Conservation (phyloP, 2,113 vertebrate species). For the Notechis scutatus region DNA sequence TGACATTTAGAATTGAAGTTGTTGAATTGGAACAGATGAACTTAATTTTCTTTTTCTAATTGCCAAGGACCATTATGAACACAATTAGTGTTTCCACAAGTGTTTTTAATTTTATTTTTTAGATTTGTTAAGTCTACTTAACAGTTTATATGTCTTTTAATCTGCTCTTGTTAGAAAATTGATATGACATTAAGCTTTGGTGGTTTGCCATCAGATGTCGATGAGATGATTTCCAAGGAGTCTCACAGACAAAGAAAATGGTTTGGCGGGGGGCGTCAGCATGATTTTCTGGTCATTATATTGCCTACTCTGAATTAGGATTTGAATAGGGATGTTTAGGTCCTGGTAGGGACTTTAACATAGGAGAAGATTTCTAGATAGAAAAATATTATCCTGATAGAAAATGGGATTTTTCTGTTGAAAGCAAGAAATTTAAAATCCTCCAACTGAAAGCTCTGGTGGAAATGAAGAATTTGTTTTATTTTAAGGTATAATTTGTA, state of each 20-base stretch:
- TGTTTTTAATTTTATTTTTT: background rate
- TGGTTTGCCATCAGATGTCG: background rate
- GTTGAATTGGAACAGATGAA: background rate
- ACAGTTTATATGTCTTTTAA: background rate
- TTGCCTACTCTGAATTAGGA: background rate
- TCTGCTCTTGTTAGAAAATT: background rate
- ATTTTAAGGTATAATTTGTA: background rate
- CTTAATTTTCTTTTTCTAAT: background rate
- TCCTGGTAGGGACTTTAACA: background rate
- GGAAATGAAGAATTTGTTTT: background rate
- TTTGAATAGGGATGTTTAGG: background rate
- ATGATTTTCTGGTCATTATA: background rate
- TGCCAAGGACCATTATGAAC: background rate
- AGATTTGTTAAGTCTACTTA: background rate
- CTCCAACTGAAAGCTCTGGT: background rate
- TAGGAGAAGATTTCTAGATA: background rate
- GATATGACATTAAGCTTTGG: background rate
- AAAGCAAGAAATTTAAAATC: background rate
- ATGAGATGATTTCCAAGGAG: background rate
- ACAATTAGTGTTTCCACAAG: background rate
- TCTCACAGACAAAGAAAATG: background rate
- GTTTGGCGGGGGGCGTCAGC: background rate
- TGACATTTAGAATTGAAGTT: background rate
- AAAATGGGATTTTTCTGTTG: background rate
- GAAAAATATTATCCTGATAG: background rate